Base-by-base conservation (phyloP, 2,797 vertebrate species). In the Podarcis siculus region DNA sequence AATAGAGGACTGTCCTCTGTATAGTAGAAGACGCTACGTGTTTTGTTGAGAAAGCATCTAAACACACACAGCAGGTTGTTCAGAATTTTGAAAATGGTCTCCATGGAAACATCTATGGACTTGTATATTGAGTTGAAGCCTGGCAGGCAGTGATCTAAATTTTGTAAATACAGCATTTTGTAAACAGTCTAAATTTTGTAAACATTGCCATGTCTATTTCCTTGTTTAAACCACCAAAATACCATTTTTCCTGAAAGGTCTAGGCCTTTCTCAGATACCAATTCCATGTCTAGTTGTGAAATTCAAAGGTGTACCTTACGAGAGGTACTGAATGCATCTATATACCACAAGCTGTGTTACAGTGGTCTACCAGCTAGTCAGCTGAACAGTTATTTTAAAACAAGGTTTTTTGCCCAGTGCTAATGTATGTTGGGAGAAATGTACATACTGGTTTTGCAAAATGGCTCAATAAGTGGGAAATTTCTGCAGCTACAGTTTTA, bases 111-210 rank as follows among this genome's bases (percentile, higher is more conserved):
- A 1, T 71, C 1, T 27, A 2, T 55, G 49, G 49, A 55, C 49
- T 90, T 87, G 32, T 88, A 87, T 85, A 55, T 61, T 2, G 61
- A 66, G 78, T 77, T 85, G 17, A 75, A 77, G 17, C 8, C 81
- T 83, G 17, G 7, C 32, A 84, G 42, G 64, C 67, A 2, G 23
- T 0, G 78, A 10, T 25, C 83, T 89, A 45, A 17, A 72, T 92
- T 3, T 21, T n/a, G 39, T 3, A 27, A 78, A 75, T 49, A 23
- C 25, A 72, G 49, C 49, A 72, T 92, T 3, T 21, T n/a, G 39
- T 5, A 27, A 72, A 71, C 55, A 19, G 49, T 25, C 83, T 89
- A 55, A 17, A 72, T 92, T 3, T 17, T n/a, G 39, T 5, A 32
- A 78, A 75, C 55, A 79, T 35, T 39, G 49, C 6, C 23, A 19